Conservation (phyloP, 2,113 vertebrate genomes). For the Epinephelus lanceolatus region DNA sequence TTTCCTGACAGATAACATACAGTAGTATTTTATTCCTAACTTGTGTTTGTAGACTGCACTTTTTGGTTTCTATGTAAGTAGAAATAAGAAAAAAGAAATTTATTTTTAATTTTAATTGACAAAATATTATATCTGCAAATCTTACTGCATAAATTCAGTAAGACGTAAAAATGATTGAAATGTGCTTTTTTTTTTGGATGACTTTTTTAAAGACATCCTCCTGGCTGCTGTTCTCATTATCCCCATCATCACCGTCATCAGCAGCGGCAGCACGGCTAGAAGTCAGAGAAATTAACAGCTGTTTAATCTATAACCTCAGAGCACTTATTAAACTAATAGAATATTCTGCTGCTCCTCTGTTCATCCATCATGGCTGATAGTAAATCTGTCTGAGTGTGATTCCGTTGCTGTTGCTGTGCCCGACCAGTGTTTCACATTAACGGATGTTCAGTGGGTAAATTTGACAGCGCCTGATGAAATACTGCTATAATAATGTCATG, state of each 20-base stretch:
- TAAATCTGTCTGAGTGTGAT: conserved; percentile 54
- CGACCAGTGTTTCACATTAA: conserved; percentile 71
- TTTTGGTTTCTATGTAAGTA: background rate
- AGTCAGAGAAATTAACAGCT: conserved; percentile 31
- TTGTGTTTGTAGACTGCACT: background rate
- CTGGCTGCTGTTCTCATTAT: background rate
- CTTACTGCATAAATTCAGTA: background rate
- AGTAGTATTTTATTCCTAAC: background rate
- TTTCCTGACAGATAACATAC: background rate
- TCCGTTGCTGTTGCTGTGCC: conserved; percentile 4
- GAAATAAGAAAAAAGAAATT: background rate
- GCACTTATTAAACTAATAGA: conserved; percentile 57
- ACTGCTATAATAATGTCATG: conserved; percentile 78
- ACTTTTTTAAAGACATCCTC: background rate
- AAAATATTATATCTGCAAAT: background rate
- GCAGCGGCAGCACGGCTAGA: background rate
- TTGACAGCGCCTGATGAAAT: conserved; percentile 75
- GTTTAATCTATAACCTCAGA: conserved; percentile 45
- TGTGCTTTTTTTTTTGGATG: background rate
- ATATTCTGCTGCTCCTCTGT: conserved; percentile 44
- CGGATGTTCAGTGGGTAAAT: conserved; percentile 61
- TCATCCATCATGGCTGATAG: conserved; percentile 60
- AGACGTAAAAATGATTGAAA: background rate
- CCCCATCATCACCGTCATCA: background rate
- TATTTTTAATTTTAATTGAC: background rate